Evolutionary conservation across 2,113 vertebrate genomes (phyloP), one percentile per base, ranked within the genome.

Genomic region (Tichodroma muraria): DNA sequence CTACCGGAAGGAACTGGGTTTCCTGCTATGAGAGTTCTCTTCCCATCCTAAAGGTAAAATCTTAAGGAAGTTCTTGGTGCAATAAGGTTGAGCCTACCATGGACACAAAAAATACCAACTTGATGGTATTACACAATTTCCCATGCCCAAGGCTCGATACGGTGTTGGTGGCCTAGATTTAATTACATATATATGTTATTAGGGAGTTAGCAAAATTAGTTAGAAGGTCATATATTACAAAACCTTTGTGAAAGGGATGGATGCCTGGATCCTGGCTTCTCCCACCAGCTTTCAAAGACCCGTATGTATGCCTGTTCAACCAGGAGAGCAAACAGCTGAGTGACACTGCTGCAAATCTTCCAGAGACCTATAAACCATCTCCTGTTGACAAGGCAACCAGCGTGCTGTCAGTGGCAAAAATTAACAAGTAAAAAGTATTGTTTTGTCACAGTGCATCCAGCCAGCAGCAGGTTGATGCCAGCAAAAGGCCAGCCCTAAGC

Each of bases 231-330:
- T 5, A n/a, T 1, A 35, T 50, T 54, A 86, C 40, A 86, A 87
- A 94, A 54, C 37, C 63, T 77, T 59, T 4, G 4, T 47, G 45
- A 82, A 85, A 79, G 30, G 61, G 21, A 31, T 12, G 8, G 6
- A 57, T 22, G 15, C 8, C 70, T 8, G 7, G 54, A 50, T 80
- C 35, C 30, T 40, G 7, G 9, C 66, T 85, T 69, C 52, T 83
- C 38, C 82, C 2, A 0, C 13, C 49, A 85, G 53, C 53, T 81
- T 80, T 83, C 45, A 44, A 83, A 84, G 30, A 65, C 24, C 23
- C 1, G 0, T 15, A 61, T 5, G 6, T 2, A 2, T 10, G 5
- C 45, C 8, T 7, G 22, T 22, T 79, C 60, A 91, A 40, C 18
- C 35, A 64, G 21, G 40, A 78, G 18, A 90, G 31, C 64, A 78